Base-by-base conservation (phyloP, 2,888 invertebrate genomes). In the Lasioglossum pauxillum region DNA sequence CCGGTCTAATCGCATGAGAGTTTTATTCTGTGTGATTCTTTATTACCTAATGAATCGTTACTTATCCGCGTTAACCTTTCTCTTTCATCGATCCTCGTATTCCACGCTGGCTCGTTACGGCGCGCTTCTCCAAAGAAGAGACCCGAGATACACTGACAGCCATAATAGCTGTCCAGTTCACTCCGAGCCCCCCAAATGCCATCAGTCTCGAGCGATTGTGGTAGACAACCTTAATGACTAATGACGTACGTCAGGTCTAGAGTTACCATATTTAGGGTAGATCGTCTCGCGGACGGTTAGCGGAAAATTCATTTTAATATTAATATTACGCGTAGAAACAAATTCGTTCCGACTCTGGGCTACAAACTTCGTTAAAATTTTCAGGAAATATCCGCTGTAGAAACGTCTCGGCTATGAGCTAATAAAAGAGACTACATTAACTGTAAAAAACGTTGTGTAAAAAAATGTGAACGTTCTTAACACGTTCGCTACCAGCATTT, bases 41-140 rank as follows among this genome's bases (percentile, higher is more conserved):
- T 67, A 35, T 67, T 67, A 67, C 31, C 35, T 67, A 67, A 67
- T 35, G 60, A 27, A 64, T 53, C 60, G 60, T 64, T 64, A 57
- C 23, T 27, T 64, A 64, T 14, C 60, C 60, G 60, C 60, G 60
- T 64, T 64, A 64, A 64, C 60, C 27, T 27, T 64, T 16, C 27
- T 64, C 27, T n/a, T 64, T 64, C 60, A 27, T 31, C 60, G 27
- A 27, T 27, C 27, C 60, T 31, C 16, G 60, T 64, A 64, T 31
- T 31, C 31, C n/a, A 64, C 4, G 60, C 60, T 64, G 60, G 14
- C 27, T 64, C n/a, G n/a, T 64, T 64, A 64, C 60, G 5, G 5
- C 5, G 14, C 12, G 27, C 14, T 64, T 27, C 27, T 14, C 60
- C 60, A 31, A 64, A 64, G 31, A 64, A 64, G 27, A 64, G 27